Evolutionary conservation across 2,797 vertebrate genomes (phyloP).

Genomic region (Poecilia gillii): DNA sequence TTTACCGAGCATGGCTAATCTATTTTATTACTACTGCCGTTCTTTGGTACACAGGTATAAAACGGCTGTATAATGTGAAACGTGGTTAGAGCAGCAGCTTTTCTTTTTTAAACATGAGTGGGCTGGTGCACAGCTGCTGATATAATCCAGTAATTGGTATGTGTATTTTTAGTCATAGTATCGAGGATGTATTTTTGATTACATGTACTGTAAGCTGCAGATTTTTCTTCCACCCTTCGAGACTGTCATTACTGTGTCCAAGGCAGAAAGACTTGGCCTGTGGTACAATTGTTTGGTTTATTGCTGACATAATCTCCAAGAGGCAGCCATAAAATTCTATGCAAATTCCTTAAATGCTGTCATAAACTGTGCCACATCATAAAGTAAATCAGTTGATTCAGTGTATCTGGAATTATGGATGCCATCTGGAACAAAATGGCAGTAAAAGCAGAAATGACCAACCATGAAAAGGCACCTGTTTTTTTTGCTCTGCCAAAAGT

Average conservation of each 20-base stretch:
- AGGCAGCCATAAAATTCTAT: slow-evolving; percentile 57
- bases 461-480: slow-evolving; percentile 58
- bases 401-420: slow-evolving; percentile 37
- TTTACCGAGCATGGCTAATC: slow-evolving; percentile 41
- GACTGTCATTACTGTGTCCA: neutral
- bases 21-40: slow-evolving; percentile 27
- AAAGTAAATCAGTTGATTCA: slow-evolving; percentile 53
- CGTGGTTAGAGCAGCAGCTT: neutral
- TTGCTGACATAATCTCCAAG: slow-evolving; percentile 50
- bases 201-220: neutral
- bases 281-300: slow-evolving; percentile 39
- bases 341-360: slow-evolving; percentile 57
- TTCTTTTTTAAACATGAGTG: neutral
- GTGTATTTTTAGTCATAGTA: slow-evolving; percentile 2
- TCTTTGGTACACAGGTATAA: slow-evolving; percentile 28
- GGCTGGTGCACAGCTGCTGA: slow-evolving; percentile 4
- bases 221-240: slow-evolving; percentile 1
- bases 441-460: slow-evolving; percentile 46
- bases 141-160: slow-evolving; percentile 13
- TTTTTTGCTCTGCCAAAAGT: slow-evolving; percentile 51
- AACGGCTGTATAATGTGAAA: slow-evolving; percentile 9
- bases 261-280: slow-evolving; percentile 17
- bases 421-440: slow-evolving; percentile 30
- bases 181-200: slow-evolving; percentile 10
- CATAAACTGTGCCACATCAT: slow-evolving; percentile 39